Evolutionary conservation across 2,797 vertebrate genomes (phyloP).

Genomic region (Poeciliopsis gracilis): DNA sequence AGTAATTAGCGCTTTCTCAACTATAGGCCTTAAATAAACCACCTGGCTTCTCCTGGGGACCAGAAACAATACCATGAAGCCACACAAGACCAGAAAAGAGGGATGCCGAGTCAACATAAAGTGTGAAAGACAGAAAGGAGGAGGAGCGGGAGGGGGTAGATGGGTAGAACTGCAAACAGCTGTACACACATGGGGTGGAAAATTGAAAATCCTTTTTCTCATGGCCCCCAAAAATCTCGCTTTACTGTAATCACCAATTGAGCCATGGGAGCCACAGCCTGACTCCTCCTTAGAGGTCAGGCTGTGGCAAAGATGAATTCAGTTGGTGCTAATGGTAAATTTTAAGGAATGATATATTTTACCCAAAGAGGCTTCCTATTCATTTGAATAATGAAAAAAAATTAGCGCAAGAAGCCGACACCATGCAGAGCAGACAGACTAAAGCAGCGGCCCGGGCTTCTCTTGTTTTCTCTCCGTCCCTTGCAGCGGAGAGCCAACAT

Average conservation of each 20-base stretch:
- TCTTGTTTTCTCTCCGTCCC: constrained; percentile 18
- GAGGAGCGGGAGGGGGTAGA: constrained; percentile 16
- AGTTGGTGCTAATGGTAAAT: neutral
- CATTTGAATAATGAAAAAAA: constrained; percentile 12
- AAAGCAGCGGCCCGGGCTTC: constrained; percentile 55
- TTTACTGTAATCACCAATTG: constrained; percentile 63
- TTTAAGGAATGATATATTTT: neutral
- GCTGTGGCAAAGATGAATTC: constrained; percentile 7
- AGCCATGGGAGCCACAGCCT: constrained; percentile 56
- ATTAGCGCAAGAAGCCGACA: constrained; percentile 22
- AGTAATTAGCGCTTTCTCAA: constrained; percentile 37
- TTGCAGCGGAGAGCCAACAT: constrained; percentile 59
- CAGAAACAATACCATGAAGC: constrained; percentile 13
- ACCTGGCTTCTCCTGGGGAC: constrained; percentile 2
- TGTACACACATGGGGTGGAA: constrained; percentile 67
- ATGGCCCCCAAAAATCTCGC: constrained; percentile 57
- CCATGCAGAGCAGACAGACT: constrained; percentile 54
- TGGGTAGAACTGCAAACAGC: constrained; percentile 59
- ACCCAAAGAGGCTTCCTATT: constrained; percentile 8
- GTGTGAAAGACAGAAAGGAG: neutral
- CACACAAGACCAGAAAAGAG: constrained; percentile 6
- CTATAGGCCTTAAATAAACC: constrained; percentile 30
- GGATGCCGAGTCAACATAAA: constrained; percentile 4
- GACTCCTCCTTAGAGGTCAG: constrained; percentile 12
- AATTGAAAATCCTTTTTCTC: constrained; percentile 70